These are phyloP conservation scores for Glaucidium brasilianum DNA, from an alignment of 2,113 vertebrate genomes.

Conservation along the genomic window DNA sequence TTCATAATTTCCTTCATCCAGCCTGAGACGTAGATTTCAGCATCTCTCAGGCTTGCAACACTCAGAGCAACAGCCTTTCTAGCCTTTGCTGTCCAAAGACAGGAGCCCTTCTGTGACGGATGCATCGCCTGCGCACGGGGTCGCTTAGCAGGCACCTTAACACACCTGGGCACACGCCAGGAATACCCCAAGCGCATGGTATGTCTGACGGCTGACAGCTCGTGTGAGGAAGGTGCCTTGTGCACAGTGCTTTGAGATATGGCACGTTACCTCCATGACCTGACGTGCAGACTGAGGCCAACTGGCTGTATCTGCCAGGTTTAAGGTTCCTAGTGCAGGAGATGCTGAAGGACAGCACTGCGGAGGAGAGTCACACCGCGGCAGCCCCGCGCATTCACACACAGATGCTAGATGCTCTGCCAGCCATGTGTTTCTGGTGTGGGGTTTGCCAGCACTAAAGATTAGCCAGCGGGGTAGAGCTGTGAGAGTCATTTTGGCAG, in stretches of 20 bases:
- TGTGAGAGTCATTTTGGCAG: background rate
- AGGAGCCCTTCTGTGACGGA: background rate
- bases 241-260: background rate
- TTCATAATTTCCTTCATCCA: background rate
- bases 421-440: background rate
- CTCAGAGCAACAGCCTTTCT: background rate
- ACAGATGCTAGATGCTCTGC: background rate
- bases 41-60: background rate
- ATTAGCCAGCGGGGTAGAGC: background rate
- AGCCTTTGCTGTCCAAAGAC: background rate
- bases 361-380: background rate
- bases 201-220: background rate
- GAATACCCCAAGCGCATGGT: too few relatives aligned
- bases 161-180: background rate
- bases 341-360: background rate
- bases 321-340: background rate
- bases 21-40: background rate
- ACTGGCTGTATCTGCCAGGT: background rate
- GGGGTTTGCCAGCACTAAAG: background rate
- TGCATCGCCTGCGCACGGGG: background rate
- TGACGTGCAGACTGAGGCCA: background rate
- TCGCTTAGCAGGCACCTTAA: background rate
- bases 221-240: background rate
- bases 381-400: background rate
- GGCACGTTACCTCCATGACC: background rate